Base-by-base conservation (phyloP, 1,140 invertebrate species). In the Cardiocondyla obscurior region DNA sequence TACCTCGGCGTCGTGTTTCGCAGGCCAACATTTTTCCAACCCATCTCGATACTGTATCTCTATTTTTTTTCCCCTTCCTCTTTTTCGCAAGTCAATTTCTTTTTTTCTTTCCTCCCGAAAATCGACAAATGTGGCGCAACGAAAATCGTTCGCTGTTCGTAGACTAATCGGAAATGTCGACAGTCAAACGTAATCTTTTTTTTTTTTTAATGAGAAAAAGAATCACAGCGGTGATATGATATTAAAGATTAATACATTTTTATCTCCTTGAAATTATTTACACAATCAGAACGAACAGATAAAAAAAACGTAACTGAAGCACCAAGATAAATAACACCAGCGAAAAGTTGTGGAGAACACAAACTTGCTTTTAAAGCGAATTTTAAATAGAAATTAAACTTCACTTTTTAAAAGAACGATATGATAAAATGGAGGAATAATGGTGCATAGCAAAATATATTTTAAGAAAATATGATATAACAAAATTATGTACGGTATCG, bases 1-100 rank as follows among this genome's bases (percentile, higher is more conserved):
- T 89, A 89, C 86, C 69, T 69, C 33, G 72, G 86, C 70, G 76
- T 88, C 70, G 86, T 88, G 85, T 89, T 89, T 86, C 84, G 85
- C 70, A 64, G 69, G 69, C 81, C 83, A 77, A 57, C 53, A 58
- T 89, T 89, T 84, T 88, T 89, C 58, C 86, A 55, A 60, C 64
- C 55, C 42, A 36, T 70, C 49, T 85, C 79, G 58, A 85, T 82
- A 85, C 44, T 67, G 30, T 62, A n/a, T 57, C 39, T 60, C 33
- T 42, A 46, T 39, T 65, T 77, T 64, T 83, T 72, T 74, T 16
- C 25, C 33, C 30, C 64, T 77, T 64, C 81, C 67, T 74, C 22
- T 19, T 25, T 33, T 42, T 19, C 28, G 14, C 58, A 36, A 86
- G 19, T 70, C 69, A 64, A 72, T 82, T 12, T 42, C 55, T n/a